These are phyloP conservation scores for Parus major DNA, from an alignment of 2,113 vertebrate species.

Conservation along the genomic window DNA sequence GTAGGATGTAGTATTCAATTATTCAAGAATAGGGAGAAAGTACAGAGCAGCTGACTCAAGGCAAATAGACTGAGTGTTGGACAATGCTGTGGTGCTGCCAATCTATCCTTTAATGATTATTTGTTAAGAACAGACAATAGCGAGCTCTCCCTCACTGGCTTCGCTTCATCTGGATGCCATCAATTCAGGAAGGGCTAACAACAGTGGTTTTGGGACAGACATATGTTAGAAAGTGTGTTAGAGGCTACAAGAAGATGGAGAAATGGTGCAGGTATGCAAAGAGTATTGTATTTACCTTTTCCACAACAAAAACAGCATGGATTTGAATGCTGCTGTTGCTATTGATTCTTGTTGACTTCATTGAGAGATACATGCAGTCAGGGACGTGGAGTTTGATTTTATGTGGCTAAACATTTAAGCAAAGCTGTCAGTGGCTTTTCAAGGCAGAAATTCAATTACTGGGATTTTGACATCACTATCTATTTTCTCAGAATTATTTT, in stretches of 20 bases:
- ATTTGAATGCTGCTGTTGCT: neutral
- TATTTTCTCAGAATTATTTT: conserved; percentile 5
- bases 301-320: neutral
- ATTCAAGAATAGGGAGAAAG: conserved; percentile 3
- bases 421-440: conserved; percentile 18
- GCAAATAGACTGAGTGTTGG: neutral
- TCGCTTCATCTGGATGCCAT: neutral
- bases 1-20: conserved; percentile 21
- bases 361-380: neutral
- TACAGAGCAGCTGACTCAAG: neutral
- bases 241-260: neutral
- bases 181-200: neutral
- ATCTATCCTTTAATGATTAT: conserved; percentile 30
- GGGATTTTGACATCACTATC: neutral
- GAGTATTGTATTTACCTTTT: neutral
- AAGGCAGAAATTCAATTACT: conserved; percentile 18
- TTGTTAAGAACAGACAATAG: conserved; percentile 15
- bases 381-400: neutral
- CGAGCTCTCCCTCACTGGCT: neutral
- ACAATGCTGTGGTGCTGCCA: neutral
- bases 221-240: neutral
- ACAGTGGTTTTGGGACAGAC: neutral
- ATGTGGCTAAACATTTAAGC: neutral
- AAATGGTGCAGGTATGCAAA: neutral
- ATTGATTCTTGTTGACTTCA: neutral